These are phyloP conservation scores for Operophtera brumata DNA, from an alignment of 2,888 invertebrate species.

Conservation along the genomic window DNA sequence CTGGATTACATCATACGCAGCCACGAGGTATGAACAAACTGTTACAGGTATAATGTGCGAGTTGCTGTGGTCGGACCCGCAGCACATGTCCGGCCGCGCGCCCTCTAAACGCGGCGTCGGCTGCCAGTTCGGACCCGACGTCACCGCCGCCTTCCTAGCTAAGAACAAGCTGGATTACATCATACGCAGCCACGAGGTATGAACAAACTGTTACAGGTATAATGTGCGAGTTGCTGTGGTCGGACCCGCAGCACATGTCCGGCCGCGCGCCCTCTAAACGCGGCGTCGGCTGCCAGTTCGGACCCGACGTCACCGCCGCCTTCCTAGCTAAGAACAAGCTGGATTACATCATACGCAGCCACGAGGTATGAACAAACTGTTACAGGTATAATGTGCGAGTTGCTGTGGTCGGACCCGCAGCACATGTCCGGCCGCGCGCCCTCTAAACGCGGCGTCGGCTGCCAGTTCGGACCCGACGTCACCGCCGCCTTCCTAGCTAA, in stretches of 20 bases:
- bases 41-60: slow-evolving; percentile 95
- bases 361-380: not conserved
- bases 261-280: slow-evolving; percentile 97
- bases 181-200: slow-evolving; percentile 94
- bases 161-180: slow-evolving; percentile 95
- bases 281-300: slow-evolving; percentile 99
- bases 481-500: slow-evolving; percentile 76
- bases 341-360: slow-evolving; percentile 85
- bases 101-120: slow-evolving; percentile 99
- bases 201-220: slow-evolving; percentile 73
- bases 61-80: slow-evolving; percentile 99
- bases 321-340: slow-evolving; percentile 72
- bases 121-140: slow-evolving; percentile 99
- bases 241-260: slow-evolving; percentile 95
- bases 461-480: slow-evolving; percentile 99
- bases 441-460: slow-evolving; percentile 98
- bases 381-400: slow-evolving; percentile 95
- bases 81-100: slow-evolving; percentile 91
- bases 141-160: slow-evolving; percentile 92
- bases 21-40: not conserved
- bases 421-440: slow-evolving; percentile 92
- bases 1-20: slow-evolving; percentile 85
- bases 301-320: slow-evolving; percentile 95
- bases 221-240: slow-evolving; percentile 99
- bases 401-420: slow-evolving; percentile 99